Evolutionary conservation across 2,888 invertebrate species (phyloP), one percentile per base, ranked within the genome.

Genomic region (Drosophila limbata): DNA sequence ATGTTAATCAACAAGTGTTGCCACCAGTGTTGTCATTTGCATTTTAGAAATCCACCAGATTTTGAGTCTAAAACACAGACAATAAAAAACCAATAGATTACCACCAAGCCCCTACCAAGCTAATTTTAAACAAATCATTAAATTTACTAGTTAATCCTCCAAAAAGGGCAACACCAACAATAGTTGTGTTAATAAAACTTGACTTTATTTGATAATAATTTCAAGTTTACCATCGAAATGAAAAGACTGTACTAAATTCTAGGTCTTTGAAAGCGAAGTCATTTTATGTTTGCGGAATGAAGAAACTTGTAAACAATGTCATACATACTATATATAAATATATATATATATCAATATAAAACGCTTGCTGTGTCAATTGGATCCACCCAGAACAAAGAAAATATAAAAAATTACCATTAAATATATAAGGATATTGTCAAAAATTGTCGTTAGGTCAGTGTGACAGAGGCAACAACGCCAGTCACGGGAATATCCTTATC

Each of bases 211-310:
- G 21, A 21, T 4, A n/a, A n/a, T 21, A 21, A 21, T 21, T 21
- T 3, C 21, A 21, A 21, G 21, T 21, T 21, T 21, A 21, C 28
- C 5, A 47, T 25, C 2, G 10, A 48, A 31, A 48, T 31, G 3
- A 48, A 48, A 11, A 11, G 4, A 11, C 31, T 5, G 15, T 17
- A 8, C 1, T 2, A 11, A 9, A 31, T 31, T 74, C 11, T 63
- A 44, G 73, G 73, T 84, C 85, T 74, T 77, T 85, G 79, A 85
- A 85, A 84, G 82, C 82, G 70, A 81, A 65, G 48, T 19, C 48
- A 25, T 72, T 59, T 68, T 63, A 71, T 67, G 59, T 63, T 59
- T 61, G 9, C 28, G n/a, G 44, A 37, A 5, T 8, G 28, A 56
- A 37, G 35, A 15, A 61, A 60, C 17, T 6, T 21, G 6, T 13